A percentile compares a stretch with the other conserved stretches of the same genome.
phyloP scores from a whole-genome alignment of 1,140 invertebrate genomes.

The Drosophila bipectinata region DNA sequence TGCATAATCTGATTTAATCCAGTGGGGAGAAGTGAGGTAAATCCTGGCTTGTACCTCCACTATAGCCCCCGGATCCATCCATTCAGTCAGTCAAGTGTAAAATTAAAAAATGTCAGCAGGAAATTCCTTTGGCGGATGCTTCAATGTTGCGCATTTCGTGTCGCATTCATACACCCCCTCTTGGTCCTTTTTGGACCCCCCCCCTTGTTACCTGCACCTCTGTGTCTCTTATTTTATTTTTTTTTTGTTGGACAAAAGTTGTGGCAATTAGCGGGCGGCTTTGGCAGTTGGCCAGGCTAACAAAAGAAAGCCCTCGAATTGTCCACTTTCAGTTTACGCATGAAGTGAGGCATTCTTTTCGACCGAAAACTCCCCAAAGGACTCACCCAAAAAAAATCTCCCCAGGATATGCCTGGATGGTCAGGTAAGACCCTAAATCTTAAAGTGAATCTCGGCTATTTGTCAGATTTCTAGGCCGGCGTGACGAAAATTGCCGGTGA shows the following conservation, averaged over 20 bases:
- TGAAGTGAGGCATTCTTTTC: slow-evolving; percentile 48
- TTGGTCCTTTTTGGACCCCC: neutral
- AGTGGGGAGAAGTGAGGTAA: slow-evolving; percentile 1
- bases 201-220: neutral
- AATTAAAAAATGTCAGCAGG: slow-evolving; percentile 80
- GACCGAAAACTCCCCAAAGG: neutral
- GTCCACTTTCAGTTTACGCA: slow-evolving; percentile 54
- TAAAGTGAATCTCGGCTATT: slow-evolving; percentile 64
- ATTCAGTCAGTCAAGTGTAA: slow-evolving; percentile 76
- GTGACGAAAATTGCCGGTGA: slow-evolving; percentile 45
- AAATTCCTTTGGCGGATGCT: slow-evolving; percentile 78
- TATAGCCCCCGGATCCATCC: slow-evolving; percentile 2
- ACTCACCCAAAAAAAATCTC: slow-evolving; percentile 13
- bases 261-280: slow-evolving; percentile 60
- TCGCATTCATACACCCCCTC: slow-evolving; percentile 46
- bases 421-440: slow-evolving; percentile 46
- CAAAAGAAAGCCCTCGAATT: slow-evolving; percentile 50
- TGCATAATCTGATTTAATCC: slow-evolving; percentile 66
- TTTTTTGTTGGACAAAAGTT: slow-evolving; percentile 34
- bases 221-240: neutral
- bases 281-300: slow-evolving; percentile 48
- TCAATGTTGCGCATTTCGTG: slow-evolving; percentile 68
- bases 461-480: slow-evolving; percentile 51
- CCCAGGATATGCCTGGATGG: slow-evolving; percentile 38
- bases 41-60: neutral